A percentile compares a stretch with the other conserved stretches of the same genome.
These are phyloP conservation scores for Kryptolebias marmoratus DNA, from an alignment of 2,113 vertebrate species.

Conservation along the genomic window DNA sequence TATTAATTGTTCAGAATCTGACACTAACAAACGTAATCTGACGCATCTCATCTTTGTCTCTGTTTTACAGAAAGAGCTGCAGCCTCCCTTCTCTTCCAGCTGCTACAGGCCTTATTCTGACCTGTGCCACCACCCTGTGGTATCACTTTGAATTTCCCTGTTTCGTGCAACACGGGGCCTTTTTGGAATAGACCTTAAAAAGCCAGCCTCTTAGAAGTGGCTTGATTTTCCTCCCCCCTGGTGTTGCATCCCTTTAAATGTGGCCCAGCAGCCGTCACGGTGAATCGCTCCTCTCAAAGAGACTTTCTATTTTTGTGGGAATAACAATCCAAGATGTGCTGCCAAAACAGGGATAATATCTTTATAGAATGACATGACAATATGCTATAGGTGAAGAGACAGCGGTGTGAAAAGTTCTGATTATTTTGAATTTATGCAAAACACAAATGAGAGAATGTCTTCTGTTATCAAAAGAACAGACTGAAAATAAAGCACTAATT, in stretches of 20 bases:
- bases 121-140: conserved; percentile 35
- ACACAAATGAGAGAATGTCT: no score
- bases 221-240: conserved; percentile 7
- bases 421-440: no score
- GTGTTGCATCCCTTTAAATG: conserved; percentile 9
- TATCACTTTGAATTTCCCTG: conserved; percentile 37
- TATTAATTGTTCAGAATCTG: no score
- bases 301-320: background rate
- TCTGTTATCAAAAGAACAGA: background rate
- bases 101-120: conserved; percentile 38
- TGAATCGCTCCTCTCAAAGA: conserved; percentile 16
- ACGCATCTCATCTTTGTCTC: conserved; percentile 10
- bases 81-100: conserved; percentile 8
- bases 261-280: background rate
- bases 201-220: conserved; percentile 15
- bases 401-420: background rate
- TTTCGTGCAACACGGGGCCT: conserved; percentile 25
- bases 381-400: background rate
- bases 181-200: conserved; percentile 39
- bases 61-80: conserved; percentile 2
- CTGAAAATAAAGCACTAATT: background rate
- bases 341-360: background rate
- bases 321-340: background rate
- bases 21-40: background rate
- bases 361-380: background rate